phyloP scores from a whole-genome alignment of 2,797 vertebrate species.

The Pseudochaenichthys georgianus region DNA sequence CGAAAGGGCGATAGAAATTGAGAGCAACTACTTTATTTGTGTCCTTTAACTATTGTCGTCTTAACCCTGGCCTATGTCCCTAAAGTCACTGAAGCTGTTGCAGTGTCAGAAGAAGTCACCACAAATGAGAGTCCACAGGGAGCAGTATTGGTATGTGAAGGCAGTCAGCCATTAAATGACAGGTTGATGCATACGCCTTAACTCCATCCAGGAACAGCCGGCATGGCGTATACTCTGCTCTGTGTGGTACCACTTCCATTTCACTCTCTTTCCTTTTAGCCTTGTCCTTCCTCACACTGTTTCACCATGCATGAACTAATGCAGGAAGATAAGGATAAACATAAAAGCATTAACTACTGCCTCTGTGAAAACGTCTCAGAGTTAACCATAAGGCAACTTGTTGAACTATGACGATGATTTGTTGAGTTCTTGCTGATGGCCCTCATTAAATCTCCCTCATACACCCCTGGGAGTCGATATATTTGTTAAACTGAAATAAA shows the following conservation, averaged over 20 bases:
- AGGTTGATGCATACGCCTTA: slow-evolving; percentile 69
- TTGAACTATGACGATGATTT: slow-evolving; percentile 49
- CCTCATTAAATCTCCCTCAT: slow-evolving; percentile 34
- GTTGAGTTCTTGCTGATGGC: slow-evolving; percentile 33
- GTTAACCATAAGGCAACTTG: slow-evolving; percentile 28
- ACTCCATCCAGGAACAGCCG: slow-evolving; percentile 59
- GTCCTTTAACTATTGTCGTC: slow-evolving; percentile 40
- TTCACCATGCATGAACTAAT: slow-evolving; percentile 31
- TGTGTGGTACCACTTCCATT: slow-evolving; percentile 26
- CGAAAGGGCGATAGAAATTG: not conserved
- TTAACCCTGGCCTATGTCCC: slow-evolving; percentile 44
- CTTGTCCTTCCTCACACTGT: not conserved
- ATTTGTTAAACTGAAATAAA: slow-evolving; percentile 30
- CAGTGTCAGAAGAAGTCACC: slow-evolving; percentile 46
- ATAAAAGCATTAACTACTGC: slow-evolving; percentile 27
- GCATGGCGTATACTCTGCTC: slow-evolving; percentile 34
- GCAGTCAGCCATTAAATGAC: slow-evolving; percentile 78
- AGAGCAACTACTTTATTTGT: slow-evolving; percentile 39
- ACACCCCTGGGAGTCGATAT: slow-evolving; percentile 18
- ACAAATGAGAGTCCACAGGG: slow-evolving; percentile 50
- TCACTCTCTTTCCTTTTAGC: slow-evolving; percentile 20
- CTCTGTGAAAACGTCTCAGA: slow-evolving; percentile 31
- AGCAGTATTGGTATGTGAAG: slow-evolving; percentile 69
- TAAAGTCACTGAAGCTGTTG: slow-evolving; percentile 62
- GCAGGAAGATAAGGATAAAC: slow-evolving; percentile 8